phyloP scores from a whole-genome alignment of 2,113 vertebrate species.

The Neolamprologus brichardi region DNA sequence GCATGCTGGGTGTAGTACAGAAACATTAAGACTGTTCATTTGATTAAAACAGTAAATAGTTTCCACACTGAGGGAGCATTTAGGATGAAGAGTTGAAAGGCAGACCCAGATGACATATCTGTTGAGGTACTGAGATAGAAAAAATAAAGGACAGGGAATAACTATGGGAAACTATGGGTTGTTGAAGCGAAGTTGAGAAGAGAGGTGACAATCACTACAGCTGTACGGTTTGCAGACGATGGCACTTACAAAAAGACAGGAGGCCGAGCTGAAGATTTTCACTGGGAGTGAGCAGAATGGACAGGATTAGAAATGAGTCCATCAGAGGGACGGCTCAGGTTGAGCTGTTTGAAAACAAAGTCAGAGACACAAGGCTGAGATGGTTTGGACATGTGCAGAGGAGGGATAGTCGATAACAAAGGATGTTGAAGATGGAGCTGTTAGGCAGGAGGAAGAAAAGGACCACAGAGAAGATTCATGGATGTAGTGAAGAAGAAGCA shows the following conservation, averaged over 20 bases:
- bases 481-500: background rate
- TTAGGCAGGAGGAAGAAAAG: rapidly evolving
- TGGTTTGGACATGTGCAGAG: background rate
- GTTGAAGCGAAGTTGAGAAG: background rate
- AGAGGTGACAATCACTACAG: rapidly evolving
- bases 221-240: rapidly evolving
- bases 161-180: background rate
- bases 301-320: background rate
- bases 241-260: background rate
- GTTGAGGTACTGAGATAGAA: background rate
- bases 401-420: rapidly evolving
- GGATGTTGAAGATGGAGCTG: background rate
- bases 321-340: background rate
- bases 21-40: background rate
- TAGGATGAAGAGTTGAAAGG: background rate
- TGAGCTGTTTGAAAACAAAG: background rate
- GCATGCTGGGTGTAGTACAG: rapidly evolving
- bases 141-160: background rate
- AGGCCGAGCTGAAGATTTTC: rapidly evolving
- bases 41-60: background rate
- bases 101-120: background rate
- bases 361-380: background rate
- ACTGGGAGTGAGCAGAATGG: background rate
- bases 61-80: background rate
- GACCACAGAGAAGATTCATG: background rate